phyloP scores from a whole-genome alignment of 2,113 vertebrate genomes.

The Barbus barbus region DNA sequence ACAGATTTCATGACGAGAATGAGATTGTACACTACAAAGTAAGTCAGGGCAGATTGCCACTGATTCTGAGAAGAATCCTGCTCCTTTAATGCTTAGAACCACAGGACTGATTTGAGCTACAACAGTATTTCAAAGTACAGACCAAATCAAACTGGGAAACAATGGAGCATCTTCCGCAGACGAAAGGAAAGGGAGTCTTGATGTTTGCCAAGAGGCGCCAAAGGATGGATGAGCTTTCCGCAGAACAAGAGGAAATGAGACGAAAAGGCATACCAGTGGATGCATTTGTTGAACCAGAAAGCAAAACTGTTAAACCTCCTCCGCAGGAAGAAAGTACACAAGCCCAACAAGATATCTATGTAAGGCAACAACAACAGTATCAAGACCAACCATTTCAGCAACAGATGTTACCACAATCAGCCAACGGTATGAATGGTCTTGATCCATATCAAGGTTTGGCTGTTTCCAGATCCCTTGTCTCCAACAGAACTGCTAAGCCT shows the following conservation, averaged over 20 bases:
- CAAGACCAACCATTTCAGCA: conserved; percentile 59
- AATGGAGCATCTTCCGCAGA: conserved; percentile 89
- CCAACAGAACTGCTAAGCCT: conserved; percentile 89
- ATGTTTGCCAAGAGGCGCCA: conserved; percentile 93
- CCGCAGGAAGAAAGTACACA: conserved; percentile 56
- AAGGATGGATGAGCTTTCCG: conserved; percentile 88
- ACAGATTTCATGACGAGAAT: conserved; percentile 73
- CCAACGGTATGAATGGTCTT: conserved; percentile 74
- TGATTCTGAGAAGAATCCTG: conserved; percentile 81
- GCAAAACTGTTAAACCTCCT: conserved; percentile 47
- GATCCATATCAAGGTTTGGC: conserved; percentile 62
- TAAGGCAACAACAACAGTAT: conserved; percentile 57
- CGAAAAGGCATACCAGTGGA: conserved; percentile 67
- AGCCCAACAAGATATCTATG: conserved; percentile 67
- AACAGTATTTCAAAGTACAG: conserved; percentile 76
- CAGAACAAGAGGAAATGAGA: conserved; percentile 85
- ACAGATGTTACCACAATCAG: conserved; percentile 49
- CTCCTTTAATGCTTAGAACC: conserved; percentile 69
- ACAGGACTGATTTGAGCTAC: conserved; percentile 63
- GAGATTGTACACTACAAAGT: conserved; percentile 71
- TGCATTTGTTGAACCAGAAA: conserved; percentile 61
- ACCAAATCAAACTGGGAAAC: conserved; percentile 68
- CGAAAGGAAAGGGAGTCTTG: conserved; percentile 88
- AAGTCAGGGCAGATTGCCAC: conserved; percentile 70
- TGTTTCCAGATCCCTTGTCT: conserved; percentile 70